Percentiles rank a stretch among this genome's conserved stretches.
phyloP scores from a whole-genome alignment of 2,797 vertebrate species.

The Triplophysa yarkandensis region DNA sequence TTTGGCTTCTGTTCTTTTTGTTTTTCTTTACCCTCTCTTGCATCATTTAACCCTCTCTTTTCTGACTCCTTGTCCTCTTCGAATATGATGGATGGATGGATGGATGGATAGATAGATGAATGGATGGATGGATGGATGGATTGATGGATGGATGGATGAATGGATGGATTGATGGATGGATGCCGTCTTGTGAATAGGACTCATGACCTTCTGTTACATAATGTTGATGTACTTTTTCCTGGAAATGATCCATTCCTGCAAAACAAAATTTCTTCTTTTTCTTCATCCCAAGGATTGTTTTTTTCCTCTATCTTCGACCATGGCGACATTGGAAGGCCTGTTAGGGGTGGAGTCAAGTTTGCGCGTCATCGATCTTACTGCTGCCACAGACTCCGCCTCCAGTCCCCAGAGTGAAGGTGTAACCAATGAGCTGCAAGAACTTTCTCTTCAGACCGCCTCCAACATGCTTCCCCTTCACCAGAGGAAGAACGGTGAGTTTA shows the following conservation, averaged over 20 bases:
- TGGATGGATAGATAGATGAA: too few relatives aligned
- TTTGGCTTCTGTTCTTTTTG: constrained; percentile 5
- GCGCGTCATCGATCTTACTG: constrained; percentile 72
- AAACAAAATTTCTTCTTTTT: background rate
- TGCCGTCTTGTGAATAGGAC: background rate
- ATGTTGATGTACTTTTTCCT: background rate
- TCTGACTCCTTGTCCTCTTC: background rate
- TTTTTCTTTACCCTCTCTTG: background rate
- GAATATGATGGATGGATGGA: too few relatives aligned
- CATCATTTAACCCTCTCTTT: background rate
- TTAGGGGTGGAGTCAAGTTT: constrained; percentile 78
- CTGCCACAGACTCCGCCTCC: constrained; percentile 66
- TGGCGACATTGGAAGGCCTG: constrained; percentile 82
- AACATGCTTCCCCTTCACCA: constrained; percentile 83
- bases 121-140: too few relatives aligned
- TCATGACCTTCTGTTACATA: background rate
- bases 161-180: too few relatives aligned
- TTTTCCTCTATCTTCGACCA: constrained; percentile 71
- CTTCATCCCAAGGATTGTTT: constrained; percentile 1
- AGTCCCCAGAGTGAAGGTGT: constrained; percentile 91
- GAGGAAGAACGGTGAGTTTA: constrained; percentile 85
- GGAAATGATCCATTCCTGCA: background rate
- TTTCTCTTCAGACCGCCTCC: constrained; percentile 83
- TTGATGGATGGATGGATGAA: too few relatives aligned
- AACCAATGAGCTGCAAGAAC: constrained; percentile 89